These are phyloP conservation scores for Meda fulgida DNA, from an alignment of 2,797 vertebrate genomes.

Conservation along the genomic window DNA sequence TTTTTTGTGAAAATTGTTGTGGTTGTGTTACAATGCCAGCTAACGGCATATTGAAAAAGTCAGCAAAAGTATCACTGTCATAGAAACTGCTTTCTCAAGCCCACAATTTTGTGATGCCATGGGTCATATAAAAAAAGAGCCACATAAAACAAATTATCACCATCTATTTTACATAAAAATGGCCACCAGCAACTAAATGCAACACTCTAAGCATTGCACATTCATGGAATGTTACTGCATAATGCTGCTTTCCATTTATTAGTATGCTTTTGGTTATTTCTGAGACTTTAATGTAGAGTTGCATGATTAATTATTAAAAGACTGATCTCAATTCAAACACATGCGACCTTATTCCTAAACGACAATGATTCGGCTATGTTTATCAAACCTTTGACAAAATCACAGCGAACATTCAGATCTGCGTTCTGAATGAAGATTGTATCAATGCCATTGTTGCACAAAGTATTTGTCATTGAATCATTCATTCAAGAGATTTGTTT, in stretches of 20 bases:
- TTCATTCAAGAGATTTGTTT: not conserved
- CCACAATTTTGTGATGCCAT: constrained; percentile 2
- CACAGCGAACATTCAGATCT: too few species aligned
- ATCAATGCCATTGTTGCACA: too few species aligned
- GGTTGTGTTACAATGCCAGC: constrained; percentile 48
- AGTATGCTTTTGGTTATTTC: not conserved
- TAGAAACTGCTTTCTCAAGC: constrained; percentile 7
- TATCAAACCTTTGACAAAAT: too few species aligned
- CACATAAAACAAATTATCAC: not conserved
- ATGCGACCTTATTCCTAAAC: too few species aligned
- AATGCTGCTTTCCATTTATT: too few species aligned
- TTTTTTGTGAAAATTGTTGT: constrained; percentile 40
- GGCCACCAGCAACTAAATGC: not conserved
- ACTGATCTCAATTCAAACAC: not conserved
- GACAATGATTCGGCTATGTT: too few species aligned
- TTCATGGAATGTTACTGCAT: not conserved
- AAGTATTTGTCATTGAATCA: not conserved
- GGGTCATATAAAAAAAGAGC: not conserved
- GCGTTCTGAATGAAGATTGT: too few species aligned
- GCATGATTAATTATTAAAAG: not conserved
- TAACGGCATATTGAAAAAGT: constrained; percentile 14
- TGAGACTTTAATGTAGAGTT: not conserved
- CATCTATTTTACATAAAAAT: not conserved
- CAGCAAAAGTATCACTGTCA: constrained; percentile 9
- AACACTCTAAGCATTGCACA: not conserved